phyloP scores from a whole-genome alignment of 2,888 invertebrate species.

The Coenonympha arcania region DNA sequence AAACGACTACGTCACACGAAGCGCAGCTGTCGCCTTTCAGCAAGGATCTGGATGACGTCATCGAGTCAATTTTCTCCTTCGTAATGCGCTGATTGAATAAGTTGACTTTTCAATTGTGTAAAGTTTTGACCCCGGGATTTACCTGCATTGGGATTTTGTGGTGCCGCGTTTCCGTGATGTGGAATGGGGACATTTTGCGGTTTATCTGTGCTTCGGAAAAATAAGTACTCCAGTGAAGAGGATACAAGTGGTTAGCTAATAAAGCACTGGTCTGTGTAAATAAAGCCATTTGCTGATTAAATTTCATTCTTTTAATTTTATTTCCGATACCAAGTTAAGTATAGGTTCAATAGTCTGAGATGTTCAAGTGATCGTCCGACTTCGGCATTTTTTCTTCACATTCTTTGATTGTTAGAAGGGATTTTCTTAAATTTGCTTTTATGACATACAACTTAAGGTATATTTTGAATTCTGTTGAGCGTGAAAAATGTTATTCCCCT shows the following conservation, averaged over 20 bases:
- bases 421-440: neutral
- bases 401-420: neutral
- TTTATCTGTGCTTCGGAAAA: neutral
- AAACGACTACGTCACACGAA: conserved; percentile 48
- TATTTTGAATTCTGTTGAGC: neutral
- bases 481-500: conserved; percentile 16
- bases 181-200: conserved; percentile 11
- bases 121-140: neutral
- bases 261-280: no score
- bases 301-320: neutral
- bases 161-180: conserved; percentile 7
- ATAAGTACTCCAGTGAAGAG: neutral
- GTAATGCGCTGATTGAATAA: conserved; percentile 55
- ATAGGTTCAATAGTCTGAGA: no score
- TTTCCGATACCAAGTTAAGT: neutral
- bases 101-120: conserved; percentile 16
- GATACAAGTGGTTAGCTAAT: neutral
- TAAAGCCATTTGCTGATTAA: neutral
- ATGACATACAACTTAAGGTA: neutral
- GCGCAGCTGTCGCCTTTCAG: conserved; percentile 66
- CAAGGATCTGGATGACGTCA: conserved; percentile 65
- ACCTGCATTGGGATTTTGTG: neutral
- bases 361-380: neutral
- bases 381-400: neutral
- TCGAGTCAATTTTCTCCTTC: conserved; percentile 65